Conservation (phyloP, 2,113 vertebrate genomes). For the Spilogale gracilis region DNA sequence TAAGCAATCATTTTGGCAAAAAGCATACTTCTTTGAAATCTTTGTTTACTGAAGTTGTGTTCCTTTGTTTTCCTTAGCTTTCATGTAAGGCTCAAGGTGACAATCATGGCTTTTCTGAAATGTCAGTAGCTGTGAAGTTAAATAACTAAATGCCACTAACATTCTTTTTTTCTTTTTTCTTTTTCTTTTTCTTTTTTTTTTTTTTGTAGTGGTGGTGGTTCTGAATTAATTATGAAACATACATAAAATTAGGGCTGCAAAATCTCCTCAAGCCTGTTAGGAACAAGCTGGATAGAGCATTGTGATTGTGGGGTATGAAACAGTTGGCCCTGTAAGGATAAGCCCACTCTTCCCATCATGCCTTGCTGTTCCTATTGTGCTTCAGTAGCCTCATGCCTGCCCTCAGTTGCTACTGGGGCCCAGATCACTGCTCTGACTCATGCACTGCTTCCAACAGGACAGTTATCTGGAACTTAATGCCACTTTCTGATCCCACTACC, state of each 20-base stretch:
- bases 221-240: slow-evolving; percentile 53
- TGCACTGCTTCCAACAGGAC: neutral
- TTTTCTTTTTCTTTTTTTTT: neutral
- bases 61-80: slow-evolving; percentile 62
- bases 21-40: slow-evolving; percentile 59
- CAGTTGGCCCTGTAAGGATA: neutral
- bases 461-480: neutral
- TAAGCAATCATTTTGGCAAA: slow-evolving; percentile 53
- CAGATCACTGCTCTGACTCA: neutral
- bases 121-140: slow-evolving; percentile 74
- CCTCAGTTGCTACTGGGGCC: neutral
- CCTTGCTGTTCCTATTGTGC: neutral
- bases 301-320: neutral
- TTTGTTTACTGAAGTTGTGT: slow-evolving; percentile 55
- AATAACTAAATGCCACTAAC: slow-evolving; percentile 65
- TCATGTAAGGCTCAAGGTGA: slow-evolving; percentile 60
- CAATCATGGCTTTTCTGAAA: slow-evolving; percentile 70
- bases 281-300: neutral
- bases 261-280: neutral
- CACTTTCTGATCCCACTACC: neutral
- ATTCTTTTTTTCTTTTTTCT: neutral
- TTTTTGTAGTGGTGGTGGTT: neutral
- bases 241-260: neutral
- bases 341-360: neutral
- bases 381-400: neutral